These are phyloP conservation scores for Trichogramma dendrolimi DNA, from an alignment of 2,888 invertebrate species.

Conservation along the genomic window DNA sequence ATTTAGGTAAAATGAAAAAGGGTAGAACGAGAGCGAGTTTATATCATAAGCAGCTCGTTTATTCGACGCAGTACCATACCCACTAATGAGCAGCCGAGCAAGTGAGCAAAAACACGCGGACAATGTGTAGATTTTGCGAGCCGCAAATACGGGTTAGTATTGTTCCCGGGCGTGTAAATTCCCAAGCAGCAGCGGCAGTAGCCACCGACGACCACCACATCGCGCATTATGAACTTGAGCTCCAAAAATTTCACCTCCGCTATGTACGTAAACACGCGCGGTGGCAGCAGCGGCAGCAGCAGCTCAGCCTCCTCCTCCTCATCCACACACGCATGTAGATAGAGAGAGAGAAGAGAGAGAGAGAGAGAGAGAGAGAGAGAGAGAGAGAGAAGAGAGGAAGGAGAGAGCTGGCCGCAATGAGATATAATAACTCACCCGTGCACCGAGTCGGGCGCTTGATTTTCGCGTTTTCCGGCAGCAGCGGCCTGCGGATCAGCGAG, in stretches of 20 bases:
- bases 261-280: background rate
- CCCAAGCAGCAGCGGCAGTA: conserved; percentile 5
- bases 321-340: too few relatives aligned
- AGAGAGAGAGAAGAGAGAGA: conserved; percentile 10
- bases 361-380: background rate
- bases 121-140: conserved; percentile 2
- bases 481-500: too few relatives aligned
- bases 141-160: conserved; percentile 4
- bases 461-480: too few relatives aligned
- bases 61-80: too few relatives aligned
- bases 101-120: background rate
- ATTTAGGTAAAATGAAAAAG: too few relatives aligned
- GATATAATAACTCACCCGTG: conserved; percentile 23
- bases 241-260: background rate
- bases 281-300: background rate
- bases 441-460: too few relatives aligned
- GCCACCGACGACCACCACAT: conserved; percentile 2
- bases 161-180: conserved; percentile 18
- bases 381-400: conserved; percentile 19
- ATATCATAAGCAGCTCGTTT: too few relatives aligned
- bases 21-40: too few relatives aligned
- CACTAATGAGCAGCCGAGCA: background rate
- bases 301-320: background rate
- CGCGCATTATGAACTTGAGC: background rate
- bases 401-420: conserved; percentile 25